Conservation (phyloP, 1,140 invertebrate species). For the Camponotus floridanus region DNA sequence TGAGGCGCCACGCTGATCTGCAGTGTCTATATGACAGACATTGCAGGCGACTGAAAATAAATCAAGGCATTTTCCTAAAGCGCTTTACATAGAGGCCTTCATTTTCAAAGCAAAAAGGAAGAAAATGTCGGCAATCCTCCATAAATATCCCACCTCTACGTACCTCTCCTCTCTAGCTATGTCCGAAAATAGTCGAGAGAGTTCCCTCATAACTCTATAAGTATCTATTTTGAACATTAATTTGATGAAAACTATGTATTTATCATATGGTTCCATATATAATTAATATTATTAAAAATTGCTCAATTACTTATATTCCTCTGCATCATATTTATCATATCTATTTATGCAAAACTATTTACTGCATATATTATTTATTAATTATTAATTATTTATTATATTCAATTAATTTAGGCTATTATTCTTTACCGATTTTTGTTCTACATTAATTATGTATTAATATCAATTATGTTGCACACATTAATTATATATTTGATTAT, state of each 20-base stretch:
- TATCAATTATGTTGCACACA: background rate
- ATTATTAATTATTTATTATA: background rate
- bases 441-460: slow-evolving; percentile 14
- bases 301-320: background rate
- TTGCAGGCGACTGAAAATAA: slow-evolving; percentile 57
- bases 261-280: background rate
- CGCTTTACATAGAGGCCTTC: slow-evolving; percentile 47
- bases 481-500: background rate
- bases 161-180: slow-evolving; percentile 20
- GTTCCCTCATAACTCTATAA: slow-evolving; percentile 14
- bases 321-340: background rate
- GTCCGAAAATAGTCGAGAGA: slow-evolving; percentile 44
- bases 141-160: slow-evolving; percentile 51
- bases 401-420: background rate
- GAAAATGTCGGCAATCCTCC: slow-evolving; percentile 54
- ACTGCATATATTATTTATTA: background rate
- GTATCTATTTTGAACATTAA: slow-evolving; percentile 29
- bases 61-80: slow-evolving; percentile 56
- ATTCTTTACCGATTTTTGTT: background rate
- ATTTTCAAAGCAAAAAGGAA: slow-evolving; percentile 48
- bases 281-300: background rate
- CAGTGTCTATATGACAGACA: slow-evolving; percentile 40
- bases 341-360: no score
- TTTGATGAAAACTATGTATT: background rate
- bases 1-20: slow-evolving; percentile 44